phyloP scores from a whole-genome alignment of 2,113 vertebrate genomes.

The Grus americana region DNA sequence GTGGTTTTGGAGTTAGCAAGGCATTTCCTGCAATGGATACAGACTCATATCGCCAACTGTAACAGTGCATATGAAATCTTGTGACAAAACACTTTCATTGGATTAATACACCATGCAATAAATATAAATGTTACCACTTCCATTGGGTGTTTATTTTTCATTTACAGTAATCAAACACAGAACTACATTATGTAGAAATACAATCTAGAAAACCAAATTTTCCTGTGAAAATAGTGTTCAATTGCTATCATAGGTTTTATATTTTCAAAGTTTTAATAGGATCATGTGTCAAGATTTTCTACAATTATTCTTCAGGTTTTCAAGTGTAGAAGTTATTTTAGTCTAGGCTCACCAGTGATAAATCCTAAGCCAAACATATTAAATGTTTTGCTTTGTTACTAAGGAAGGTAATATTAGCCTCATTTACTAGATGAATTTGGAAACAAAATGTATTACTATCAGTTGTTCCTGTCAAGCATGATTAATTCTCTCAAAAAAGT shows the following conservation, averaged over 20 bases:
- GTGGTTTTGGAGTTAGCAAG: background rate
- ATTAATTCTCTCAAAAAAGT: background rate
- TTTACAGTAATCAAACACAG: background rate
- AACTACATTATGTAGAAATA: background rate
- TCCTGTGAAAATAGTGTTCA: background rate
- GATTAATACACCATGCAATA: background rate
- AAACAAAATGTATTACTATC: background rate
- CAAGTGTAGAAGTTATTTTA: background rate
- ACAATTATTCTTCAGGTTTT: background rate
- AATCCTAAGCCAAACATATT: background rate
- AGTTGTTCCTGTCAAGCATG: background rate
- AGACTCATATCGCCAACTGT: background rate
- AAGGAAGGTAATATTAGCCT: background rate
- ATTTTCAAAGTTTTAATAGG: background rate
- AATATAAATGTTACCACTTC: background rate
- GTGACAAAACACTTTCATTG: background rate
- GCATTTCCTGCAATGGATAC: background rate
- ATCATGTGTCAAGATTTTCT: background rate
- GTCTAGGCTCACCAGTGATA: background rate
- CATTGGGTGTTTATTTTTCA: background rate
- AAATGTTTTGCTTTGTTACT: background rate
- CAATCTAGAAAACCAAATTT: background rate
- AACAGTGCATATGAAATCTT: background rate
- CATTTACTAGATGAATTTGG: background rate
- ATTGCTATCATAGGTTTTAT: background rate